These are phyloP conservation scores for Icerya purchasi DNA, from an alignment of 2,888 invertebrate species.

Conservation along the genomic window DNA sequence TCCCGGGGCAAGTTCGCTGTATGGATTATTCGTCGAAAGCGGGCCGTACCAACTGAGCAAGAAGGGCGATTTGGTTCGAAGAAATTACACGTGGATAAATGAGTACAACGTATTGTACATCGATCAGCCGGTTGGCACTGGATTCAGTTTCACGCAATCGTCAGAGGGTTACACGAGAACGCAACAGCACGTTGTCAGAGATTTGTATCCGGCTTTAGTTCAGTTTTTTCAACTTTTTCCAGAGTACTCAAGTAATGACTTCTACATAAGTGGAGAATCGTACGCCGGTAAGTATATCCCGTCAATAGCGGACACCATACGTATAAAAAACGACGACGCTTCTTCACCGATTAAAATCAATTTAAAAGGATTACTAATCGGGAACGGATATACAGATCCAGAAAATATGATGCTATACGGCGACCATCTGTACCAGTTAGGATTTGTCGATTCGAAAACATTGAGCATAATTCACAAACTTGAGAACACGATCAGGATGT, in stretches of 20 bases:
- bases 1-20: conserved; percentile 57
- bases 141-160: conserved; percentile 66
- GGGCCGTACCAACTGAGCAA: conserved; percentile 32
- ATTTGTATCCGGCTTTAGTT: conserved; percentile 48
- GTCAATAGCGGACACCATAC: conserved; percentile 49
- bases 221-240: conserved; percentile 74
- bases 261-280: conserved; percentile 76
- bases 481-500: conserved; percentile 16
- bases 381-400: conserved; percentile 62
- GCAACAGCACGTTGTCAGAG: conserved; percentile 55
- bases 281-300: too few relatives aligned
- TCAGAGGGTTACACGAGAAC: conserved; percentile 55
- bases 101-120: conserved; percentile 66
- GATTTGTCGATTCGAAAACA: conserved; percentile 23
- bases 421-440: too few relatives aligned
- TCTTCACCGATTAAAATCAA: conserved; percentile 38
- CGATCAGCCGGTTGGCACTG: conserved; percentile 82
- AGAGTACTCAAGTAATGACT: conserved; percentile 46
- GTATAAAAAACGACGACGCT: conserved; percentile 36
- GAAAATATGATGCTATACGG: conserved; percentile 52
- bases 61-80: conserved; percentile 27
- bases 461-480: conserved; percentile 4
- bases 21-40: conserved; percentile 63
- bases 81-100: conserved; percentile 58
- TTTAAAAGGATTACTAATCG: conserved; percentile 46